Evolutionary conservation across 1,140 invertebrate species (phyloP).

Genomic region (Drosophila grimshawi): DNA sequence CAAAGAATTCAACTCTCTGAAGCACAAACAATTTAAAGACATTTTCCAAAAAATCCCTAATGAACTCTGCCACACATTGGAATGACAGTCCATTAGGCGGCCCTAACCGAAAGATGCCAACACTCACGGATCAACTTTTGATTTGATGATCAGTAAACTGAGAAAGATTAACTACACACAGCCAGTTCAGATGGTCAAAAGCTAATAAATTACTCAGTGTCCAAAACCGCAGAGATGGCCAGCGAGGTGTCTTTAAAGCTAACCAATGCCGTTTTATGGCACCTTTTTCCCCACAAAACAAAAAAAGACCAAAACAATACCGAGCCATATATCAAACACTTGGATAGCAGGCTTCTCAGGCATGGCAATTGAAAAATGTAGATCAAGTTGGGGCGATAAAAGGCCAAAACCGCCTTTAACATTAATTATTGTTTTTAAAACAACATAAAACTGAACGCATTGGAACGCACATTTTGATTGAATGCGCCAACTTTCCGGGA

Average conservation of each 20-base stretch:
- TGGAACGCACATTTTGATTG: conserved; percentile 72
- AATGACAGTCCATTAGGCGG: conserved; percentile 33
- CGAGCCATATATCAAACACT: conserved; percentile 47
- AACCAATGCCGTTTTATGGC: conserved; percentile 59
- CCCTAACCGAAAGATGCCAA: conserved; percentile 60
- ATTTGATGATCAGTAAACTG: conserved; percentile 73
- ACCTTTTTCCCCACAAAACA: conserved; percentile 36
- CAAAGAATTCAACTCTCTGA: conserved; percentile 32
- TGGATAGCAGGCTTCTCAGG: background rate
- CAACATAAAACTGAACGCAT: conserved; percentile 57
- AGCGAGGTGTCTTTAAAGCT: conserved; percentile 28
- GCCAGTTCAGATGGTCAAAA: conserved; percentile 62
- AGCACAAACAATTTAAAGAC: conserved; percentile 65
- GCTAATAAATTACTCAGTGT: conserved; percentile 68
- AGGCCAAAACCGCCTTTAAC: conserved; percentile 63
- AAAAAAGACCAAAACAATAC: background rate
- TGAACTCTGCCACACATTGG: conserved; percentile 54
- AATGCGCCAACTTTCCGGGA: conserved; percentile 60
- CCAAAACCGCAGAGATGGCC: background rate
- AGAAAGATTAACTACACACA: conserved; percentile 65
- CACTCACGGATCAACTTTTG: conserved; percentile 50
- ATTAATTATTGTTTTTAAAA: conserved; percentile 82
- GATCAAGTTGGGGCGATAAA: conserved; percentile 78
- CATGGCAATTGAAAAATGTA: conserved; percentile 69
- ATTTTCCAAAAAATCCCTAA: conserved; percentile 46